Evolutionary conservation across 2,888 invertebrate species (phyloP), one percentile per base, ranked within the genome.

Genomic region (Megamerina dolium): DNA sequence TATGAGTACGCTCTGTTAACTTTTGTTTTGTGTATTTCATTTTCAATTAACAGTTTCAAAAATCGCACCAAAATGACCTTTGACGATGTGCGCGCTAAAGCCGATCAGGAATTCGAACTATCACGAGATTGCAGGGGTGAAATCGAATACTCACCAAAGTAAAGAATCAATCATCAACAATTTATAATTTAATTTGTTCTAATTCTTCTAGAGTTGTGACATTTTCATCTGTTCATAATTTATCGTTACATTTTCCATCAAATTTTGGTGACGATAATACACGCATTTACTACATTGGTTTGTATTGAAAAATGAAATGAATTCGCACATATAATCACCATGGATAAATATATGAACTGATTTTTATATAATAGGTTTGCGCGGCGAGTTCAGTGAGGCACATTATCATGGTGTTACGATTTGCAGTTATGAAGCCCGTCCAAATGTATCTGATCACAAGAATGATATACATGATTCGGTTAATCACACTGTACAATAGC

Each of bases 1-100:
- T 23, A 6, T 23, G 10, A 23, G 26, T 10, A 9, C 8, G 26
- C 26, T 23, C 6, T 23, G 10, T 23, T 23, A 27, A 31, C 9
- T 13, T 14, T 31, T 14, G 13, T 35, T 20, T 34, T 34, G n/a
- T 26, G 13, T 30, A 23, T 21, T 38, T 42, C n/a, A n/a, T n/a
- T n/a, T n/a, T n/a, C n/a, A n/a, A n/a, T n/a, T 66, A 70, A 51
- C 57, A 91, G 95, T 54, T 96, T 80, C 70, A 96, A 95, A 74
- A 96, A 96, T 74, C 79, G 88, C 46, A 90, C 90, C 2, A 80
- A 83, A 56, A 92, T 97, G 94, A 87, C 90, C 17, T 97, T 99
- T 74, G 95, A 95, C 75, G 89, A 95, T 74, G 80, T 79, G 2
- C 61, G 72, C 9, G 70, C 74, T 38, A 77, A 78, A 57, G 76